A percentile compares a stretch with the other conserved stretches of the same genome.
phyloP scores from a whole-genome alignment of 2,888 invertebrate genomes.

The Therioaphis trifolii region DNA sequence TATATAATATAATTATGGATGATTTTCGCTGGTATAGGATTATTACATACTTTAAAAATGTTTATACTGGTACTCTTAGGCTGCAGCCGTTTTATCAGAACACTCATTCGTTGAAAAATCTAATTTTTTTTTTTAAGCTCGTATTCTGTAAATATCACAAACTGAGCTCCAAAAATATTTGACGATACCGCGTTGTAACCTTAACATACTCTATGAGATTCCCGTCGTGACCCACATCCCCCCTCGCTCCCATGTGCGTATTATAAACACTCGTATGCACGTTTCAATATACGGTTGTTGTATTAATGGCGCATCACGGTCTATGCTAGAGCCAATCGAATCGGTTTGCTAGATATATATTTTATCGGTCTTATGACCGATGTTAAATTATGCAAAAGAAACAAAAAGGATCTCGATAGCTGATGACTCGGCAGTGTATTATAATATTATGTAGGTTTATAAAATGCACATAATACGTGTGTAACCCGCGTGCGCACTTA shows the following conservation, averaged over 20 bases:
- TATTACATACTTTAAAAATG: neutral
- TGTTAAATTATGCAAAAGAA: neutral
- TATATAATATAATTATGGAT: neutral
- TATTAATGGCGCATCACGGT: neutral
- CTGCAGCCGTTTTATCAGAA: neutral
- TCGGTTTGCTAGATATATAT: neutral
- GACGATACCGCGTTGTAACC: no score
- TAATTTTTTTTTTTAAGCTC: no score
- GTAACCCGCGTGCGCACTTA: no score
- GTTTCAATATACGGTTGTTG: neutral
- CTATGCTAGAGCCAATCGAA: neutral
- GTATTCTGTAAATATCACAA: no score
- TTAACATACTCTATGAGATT: no score
- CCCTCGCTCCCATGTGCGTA: no score
- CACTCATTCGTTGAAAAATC: no score
- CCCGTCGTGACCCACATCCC: no score
- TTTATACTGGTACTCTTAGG: neutral
- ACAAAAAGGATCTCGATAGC: slow-evolving; percentile 13
- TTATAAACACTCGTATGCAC: neutral
- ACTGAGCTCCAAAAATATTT: no score
- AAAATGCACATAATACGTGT: no score
- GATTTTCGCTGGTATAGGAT: neutral
- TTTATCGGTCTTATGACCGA: neutral
- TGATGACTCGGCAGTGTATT: neutral
- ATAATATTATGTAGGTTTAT: no score